Percentiles rank a stretch among this genome's conserved stretches.
These are phyloP conservation scores for Andrena fulva DNA, from an alignment of 2,888 invertebrate genomes.

Conservation along the genomic window DNA sequence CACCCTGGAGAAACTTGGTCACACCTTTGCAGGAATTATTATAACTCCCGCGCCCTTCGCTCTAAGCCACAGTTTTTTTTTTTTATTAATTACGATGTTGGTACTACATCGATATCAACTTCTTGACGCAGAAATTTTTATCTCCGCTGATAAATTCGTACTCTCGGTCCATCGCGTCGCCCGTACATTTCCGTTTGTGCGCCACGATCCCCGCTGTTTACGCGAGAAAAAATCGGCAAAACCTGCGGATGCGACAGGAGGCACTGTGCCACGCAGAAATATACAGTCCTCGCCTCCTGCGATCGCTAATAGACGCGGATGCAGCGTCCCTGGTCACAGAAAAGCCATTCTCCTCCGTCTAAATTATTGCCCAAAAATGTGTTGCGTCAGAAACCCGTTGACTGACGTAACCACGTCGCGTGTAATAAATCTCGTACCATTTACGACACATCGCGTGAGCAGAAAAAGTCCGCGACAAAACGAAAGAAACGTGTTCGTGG, in stretches of 20 bases:
- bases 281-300: not conserved
- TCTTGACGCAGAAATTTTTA: slow-evolving; percentile 15
- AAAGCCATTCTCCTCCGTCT: not conserved
- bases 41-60: too few species aligned
- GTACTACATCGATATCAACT: slow-evolving; percentile 1
- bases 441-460: slow-evolving; percentile 2
- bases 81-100: not conserved
- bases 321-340: not conserved
- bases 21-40: too few species aligned
- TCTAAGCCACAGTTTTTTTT: too few species aligned
- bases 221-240: not conserved
- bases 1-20: too few species aligned
- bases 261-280: not conserved
- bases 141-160: slow-evolving; percentile 20
- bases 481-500: not conserved
- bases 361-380: not conserved
- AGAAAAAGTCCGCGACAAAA: slow-evolving; percentile 3
- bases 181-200: not conserved
- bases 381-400: slow-evolving; percentile 21
- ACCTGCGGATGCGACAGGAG: not conserved
- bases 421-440: slow-evolving; percentile 18
- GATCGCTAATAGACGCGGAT: not conserved
- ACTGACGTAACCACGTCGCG: slow-evolving; percentile 27
- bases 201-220: too few species aligned
- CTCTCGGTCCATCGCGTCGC: not conserved